A percentile compares a stretch with the other conserved stretches of the same genome.
These are phyloP conservation scores for Sander vitreus DNA, from an alignment of 2,113 vertebrate genomes.

Conservation along the genomic window DNA sequence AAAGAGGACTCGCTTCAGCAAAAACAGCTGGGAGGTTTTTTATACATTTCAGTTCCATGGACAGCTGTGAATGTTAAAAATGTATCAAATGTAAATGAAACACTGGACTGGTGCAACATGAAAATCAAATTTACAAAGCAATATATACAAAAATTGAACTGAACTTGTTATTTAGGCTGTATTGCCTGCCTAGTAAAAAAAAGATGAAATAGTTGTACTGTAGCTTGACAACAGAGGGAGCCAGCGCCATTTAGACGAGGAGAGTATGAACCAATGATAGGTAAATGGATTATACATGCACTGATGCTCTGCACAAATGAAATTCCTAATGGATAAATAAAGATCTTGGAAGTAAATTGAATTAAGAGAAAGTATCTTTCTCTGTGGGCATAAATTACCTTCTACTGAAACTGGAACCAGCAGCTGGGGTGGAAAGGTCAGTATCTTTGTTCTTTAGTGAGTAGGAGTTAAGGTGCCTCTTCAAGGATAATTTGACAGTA, in stretches of 20 bases:
- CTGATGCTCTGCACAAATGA: too few species aligned
- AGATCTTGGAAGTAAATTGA: too few species aligned
- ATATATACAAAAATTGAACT: background rate
- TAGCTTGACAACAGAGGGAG: constrained; percentile 70
- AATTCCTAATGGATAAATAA: too few species aligned
- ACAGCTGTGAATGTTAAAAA: constrained; percentile 18
- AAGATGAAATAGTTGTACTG: constrained; percentile 23
- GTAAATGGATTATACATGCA: too few species aligned
- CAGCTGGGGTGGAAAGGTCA: background rate
- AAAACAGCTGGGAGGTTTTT: background rate
- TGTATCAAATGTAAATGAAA: background rate
- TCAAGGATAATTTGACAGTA: background rate
- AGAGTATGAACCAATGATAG: too few species aligned
- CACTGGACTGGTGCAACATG: background rate
- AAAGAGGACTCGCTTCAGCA: constrained; percentile 15
- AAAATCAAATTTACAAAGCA: background rate
- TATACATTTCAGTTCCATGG: background rate
- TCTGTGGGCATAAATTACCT: background rate
- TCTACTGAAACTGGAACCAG: constrained; percentile 1
- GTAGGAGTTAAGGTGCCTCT: background rate
- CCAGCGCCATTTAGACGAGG: constrained; percentile 22
- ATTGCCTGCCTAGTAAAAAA: background rate
- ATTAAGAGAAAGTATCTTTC: background rate
- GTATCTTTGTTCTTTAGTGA: background rate
- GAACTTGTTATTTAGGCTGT: background rate